A percentile compares a stretch with the other conserved stretches of the same genome.
Evolutionary conservation across 2,797 vertebrate species (phyloP).

Genomic region (Eidolon dupreanum): DNA sequence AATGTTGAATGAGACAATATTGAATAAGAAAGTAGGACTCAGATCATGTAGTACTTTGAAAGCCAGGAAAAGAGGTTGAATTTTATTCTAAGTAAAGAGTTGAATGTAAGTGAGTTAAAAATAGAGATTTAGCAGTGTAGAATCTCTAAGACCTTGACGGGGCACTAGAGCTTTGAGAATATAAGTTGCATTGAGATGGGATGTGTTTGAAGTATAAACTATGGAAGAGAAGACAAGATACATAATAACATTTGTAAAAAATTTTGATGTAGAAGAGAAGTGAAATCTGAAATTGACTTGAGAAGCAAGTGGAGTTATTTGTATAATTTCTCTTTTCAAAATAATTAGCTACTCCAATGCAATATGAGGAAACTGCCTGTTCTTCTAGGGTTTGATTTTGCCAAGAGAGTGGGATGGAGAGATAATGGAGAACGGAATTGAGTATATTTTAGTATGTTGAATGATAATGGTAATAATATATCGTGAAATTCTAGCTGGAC

Average conservation of each 20-base stretch:
- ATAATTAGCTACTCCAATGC: background rate
- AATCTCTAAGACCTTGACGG: background rate
- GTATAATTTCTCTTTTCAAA: background rate
- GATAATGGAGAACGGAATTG: background rate
- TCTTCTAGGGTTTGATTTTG: background rate
- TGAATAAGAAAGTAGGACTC: background rate
- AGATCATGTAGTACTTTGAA: background rate
- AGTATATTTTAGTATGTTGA: background rate
- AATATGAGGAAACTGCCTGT: background rate
- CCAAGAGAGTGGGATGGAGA: background rate
- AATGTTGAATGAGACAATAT: background rate
- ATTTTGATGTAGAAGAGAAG: background rate
- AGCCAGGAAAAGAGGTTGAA: background rate
- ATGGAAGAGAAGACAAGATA: background rate
- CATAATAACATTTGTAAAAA: background rate
- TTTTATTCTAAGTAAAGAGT: background rate
- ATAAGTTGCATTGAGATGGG: background rate
- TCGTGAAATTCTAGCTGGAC: background rate
- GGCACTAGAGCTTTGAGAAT: background rate
- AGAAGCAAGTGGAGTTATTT: background rate
- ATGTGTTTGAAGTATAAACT: background rate
- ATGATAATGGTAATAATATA: background rate
- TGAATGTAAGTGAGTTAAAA: constrained; percentile 4
- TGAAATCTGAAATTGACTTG: background rate
- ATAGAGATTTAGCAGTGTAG: background rate